These are phyloP conservation scores for Crotophaga sulcirostris DNA, from an alignment of 2,113 vertebrate species.

Conservation along the genomic window DNA sequence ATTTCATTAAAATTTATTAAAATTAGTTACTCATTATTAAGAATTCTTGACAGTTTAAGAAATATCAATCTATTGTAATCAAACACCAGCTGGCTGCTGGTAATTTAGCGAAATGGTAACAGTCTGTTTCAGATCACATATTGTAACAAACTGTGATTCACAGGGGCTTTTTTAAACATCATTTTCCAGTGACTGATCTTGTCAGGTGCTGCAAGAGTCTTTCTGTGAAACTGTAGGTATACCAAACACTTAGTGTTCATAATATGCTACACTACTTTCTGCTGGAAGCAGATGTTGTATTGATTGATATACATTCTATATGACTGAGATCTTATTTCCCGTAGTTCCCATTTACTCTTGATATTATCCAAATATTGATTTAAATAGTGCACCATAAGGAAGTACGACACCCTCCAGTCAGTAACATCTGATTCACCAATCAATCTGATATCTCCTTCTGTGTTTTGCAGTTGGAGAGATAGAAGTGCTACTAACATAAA, in stretches of 20 bases:
- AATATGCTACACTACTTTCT: not conserved
- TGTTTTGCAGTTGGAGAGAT: not conserved
- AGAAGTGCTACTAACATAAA: not conserved
- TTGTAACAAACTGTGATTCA: not conserved
- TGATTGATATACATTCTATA: not conserved
- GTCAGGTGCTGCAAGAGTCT: not conserved
- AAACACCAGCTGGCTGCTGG: not conserved
- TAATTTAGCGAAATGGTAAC: slow-evolving; percentile 4
- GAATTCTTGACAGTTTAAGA: not conserved
- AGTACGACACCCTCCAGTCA: not conserved
- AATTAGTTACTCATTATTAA: not conserved
- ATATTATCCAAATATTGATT: slow-evolving; percentile 12
- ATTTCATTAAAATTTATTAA: not conserved
- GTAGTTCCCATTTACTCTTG: not conserved
- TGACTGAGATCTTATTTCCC: not conserved
- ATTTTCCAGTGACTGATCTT: not conserved
- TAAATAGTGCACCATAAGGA: not conserved
- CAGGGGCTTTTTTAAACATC: not conserved
- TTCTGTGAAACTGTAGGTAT: not conserved
- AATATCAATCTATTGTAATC: not conserved
- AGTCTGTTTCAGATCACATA: not conserved
- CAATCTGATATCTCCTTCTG: not conserved
- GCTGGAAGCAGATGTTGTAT: not conserved
- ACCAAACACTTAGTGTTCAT: not conserved
- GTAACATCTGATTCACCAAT: not conserved